A percentile compares a stretch with the other conserved stretches of the same genome.
Evolutionary conservation across 2,113 vertebrate species (phyloP).

Genomic region (Clupea harengus): DNA sequence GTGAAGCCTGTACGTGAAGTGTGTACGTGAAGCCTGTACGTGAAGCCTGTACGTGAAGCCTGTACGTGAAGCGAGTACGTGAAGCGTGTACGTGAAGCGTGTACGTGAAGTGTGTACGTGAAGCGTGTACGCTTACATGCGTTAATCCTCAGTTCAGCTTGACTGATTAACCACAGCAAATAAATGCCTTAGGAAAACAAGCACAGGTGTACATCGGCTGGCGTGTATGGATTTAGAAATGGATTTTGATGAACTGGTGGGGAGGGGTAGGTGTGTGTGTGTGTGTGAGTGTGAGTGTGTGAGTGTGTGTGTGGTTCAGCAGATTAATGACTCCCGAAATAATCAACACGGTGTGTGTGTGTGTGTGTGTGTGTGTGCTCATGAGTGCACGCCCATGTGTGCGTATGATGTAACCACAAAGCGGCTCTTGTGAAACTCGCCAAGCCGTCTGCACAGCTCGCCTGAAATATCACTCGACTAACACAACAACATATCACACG

Average conservation of each 20-base stretch:
- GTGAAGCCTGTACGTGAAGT: background rate
- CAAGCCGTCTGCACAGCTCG: background rate
- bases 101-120: too few relatives aligned
- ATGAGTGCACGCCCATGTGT: background rate
- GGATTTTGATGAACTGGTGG: background rate
- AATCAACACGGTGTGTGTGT: background rate
- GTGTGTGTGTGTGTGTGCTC: background rate
- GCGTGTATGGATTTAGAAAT: background rate
- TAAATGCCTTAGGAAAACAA: background rate
- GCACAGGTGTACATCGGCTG: background rate
- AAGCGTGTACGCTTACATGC: too few relatives aligned
- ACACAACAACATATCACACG: too few relatives aligned
- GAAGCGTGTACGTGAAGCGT: background rate
- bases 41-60: too few relatives aligned
- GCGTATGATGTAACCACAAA: background rate
- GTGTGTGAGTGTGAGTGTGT: background rate
- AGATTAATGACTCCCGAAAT: slow-evolving; percentile 2
- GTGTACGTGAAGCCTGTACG: too few relatives aligned
- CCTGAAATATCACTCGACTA: background rate
- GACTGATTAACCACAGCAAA: background rate
- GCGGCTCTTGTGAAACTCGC: background rate
- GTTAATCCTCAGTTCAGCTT: background rate
- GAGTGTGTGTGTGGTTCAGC: background rate
- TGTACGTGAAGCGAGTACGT: too few relatives aligned
- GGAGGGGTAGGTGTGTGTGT: background rate